phyloP scores from a whole-genome alignment of 1,140 invertebrate species.

The Platorchestia sp. region DNA sequence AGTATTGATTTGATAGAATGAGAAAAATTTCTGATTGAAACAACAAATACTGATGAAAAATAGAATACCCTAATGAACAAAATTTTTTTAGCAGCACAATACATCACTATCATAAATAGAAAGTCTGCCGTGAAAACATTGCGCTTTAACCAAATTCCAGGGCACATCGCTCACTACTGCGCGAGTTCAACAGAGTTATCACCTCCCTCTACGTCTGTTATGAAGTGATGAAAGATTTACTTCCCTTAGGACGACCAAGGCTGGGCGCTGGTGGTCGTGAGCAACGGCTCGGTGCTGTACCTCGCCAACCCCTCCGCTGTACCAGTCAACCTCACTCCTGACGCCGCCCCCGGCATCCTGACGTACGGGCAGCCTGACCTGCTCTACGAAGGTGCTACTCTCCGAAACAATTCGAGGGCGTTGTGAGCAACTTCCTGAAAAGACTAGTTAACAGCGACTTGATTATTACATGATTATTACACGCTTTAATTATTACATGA shows the following conservation, averaged over 20 bases:
- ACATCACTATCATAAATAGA: no score
- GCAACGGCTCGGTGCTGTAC: constrained; percentile 92
- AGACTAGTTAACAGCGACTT: no score
- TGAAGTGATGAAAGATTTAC: background rate
- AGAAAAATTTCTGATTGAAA: no score
- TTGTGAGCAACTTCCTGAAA: background rate
- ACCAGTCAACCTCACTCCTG: constrained; percentile 80
- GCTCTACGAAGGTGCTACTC: constrained; percentile 89
- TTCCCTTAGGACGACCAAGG: constrained; percentile 73
- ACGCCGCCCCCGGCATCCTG: constrained; percentile 81
- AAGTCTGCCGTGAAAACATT: no score
- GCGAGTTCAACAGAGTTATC: background rate
- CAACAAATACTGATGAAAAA: no score
- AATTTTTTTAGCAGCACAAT: no score
- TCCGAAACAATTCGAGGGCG: background rate
- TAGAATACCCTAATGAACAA: no score
- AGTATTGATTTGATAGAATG: no score
- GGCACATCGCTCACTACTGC: background rate
- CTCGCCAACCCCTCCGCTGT: constrained; percentile 79
- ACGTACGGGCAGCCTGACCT: constrained; percentile 94
- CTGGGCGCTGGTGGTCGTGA: constrained; percentile 84
- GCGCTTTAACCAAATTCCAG: no score
- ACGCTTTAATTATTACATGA: no score
- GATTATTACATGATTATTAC: no score
- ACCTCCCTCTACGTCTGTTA: background rate